Conservation (phyloP, 2,888 invertebrate species). For the Parapristionchus giblindavisi region DNA sequence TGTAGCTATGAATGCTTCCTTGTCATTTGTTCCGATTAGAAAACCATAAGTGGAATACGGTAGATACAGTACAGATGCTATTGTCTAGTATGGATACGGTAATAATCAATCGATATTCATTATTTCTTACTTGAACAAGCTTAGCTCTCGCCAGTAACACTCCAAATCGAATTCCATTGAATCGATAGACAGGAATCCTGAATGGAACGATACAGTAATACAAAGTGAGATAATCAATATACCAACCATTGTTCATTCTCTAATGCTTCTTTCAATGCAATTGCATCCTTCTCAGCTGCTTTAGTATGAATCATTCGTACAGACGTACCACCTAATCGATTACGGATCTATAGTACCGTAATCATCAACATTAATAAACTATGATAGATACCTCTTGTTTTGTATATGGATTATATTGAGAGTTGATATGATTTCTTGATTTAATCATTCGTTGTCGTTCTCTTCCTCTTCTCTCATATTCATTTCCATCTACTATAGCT, state of each 20-base stretch:
- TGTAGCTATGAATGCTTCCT: slow-evolving; percentile 15
- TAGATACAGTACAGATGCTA: slow-evolving; percentile 50
- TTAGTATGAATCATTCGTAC: slow-evolving; percentile 38
- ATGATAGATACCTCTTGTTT: slow-evolving; percentile 1
- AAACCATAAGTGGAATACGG: slow-evolving; percentile 50
- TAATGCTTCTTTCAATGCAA: slow-evolving; percentile 35
- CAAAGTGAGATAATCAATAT: background rate
- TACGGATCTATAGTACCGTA: slow-evolving; percentile 38
- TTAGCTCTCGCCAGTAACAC: slow-evolving; percentile 54
- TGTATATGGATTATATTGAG: slow-evolving; percentile 18
- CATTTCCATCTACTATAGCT: slow-evolving; percentile 20
- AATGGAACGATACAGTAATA: slow-evolving; percentile 33
- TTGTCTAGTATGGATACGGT: slow-evolving; percentile 41
- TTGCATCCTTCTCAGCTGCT: slow-evolving; percentile 35
- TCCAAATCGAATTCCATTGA: slow-evolving; percentile 48
- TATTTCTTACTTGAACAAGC: slow-evolving; percentile 44
- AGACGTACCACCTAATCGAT: slow-evolving; percentile 41
- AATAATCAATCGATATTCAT: background rate
- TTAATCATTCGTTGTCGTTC: background rate
- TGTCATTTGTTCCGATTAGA: slow-evolving; percentile 20
- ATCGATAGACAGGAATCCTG: slow-evolving; percentile 61
- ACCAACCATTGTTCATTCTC: slow-evolving; percentile 40
- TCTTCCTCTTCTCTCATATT: slow-evolving; percentile 15
- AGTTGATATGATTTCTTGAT: background rate
- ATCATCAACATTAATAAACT: background rate